phyloP scores from a whole-genome alignment of 30 jellyfish, hydroid and myxozoan species.

The Turritopsis rubra region DNA sequence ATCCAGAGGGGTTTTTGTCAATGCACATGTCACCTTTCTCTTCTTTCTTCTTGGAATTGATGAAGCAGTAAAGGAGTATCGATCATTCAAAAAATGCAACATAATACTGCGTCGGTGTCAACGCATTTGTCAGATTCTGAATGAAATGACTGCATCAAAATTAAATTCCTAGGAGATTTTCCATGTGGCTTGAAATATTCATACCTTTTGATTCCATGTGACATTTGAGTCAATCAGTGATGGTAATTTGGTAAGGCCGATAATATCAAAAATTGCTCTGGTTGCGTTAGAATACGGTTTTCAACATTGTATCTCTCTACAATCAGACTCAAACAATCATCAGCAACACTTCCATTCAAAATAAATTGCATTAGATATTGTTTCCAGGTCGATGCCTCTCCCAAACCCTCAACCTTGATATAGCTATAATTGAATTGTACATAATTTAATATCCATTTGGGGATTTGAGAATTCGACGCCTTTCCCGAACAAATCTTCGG shows the following conservation, averaged over 20 bases:
- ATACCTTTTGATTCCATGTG: slow-evolving; percentile 1
- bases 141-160: background rate
- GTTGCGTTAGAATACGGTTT: background rate
- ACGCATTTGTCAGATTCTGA: background rate
- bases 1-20: background rate
- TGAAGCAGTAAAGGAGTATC: background rate
- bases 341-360: background rate
- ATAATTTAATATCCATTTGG: no score
- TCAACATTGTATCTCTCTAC: background rate
- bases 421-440: background rate
- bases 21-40: background rate
- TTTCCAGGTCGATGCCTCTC: background rate
- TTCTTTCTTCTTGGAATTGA: background rate
- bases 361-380: background rate
- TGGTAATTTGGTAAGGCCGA: slow-evolving; percentile 1
- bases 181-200: slow-evolving; percentile 8
- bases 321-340: background rate
- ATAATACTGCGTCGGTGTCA: slow-evolving; percentile 2
- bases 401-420: slow-evolving; percentile 2
- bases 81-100: background rate
- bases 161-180: slow-evolving; percentile 4
- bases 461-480: no score
- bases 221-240: background rate
- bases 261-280: background rate
- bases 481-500: no score